Conservation (phyloP, 2,888 invertebrate genomes). For the Acronicta psi region DNA sequence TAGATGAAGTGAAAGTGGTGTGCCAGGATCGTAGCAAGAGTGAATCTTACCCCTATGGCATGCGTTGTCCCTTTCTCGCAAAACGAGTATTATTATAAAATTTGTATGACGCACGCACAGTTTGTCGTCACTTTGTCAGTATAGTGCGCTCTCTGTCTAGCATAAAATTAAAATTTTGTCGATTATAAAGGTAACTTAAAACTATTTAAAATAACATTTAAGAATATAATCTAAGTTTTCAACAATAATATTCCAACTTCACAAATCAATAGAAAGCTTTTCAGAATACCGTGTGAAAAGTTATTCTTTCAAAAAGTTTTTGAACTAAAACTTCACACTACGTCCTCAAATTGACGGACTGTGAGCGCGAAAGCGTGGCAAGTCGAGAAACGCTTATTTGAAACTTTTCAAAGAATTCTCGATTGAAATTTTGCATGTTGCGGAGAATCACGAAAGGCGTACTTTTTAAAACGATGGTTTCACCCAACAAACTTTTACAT, state of each 20-base stretch:
- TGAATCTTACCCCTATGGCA: no score
- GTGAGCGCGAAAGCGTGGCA: constrained; percentile 44
- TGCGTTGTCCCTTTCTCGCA: no score
- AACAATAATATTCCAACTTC: not conserved
- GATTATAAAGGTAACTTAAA: no score
- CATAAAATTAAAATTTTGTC: no score
- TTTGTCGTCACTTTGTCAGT: no score
- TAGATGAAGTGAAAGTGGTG: no score
- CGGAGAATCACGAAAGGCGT: constrained; percentile 19
- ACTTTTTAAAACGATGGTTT: constrained; percentile 20
- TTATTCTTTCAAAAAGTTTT: constrained; percentile 48
- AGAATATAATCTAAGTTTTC: not conserved
- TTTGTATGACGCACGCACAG: no score
- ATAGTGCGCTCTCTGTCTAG: no score
- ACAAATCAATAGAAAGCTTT: constrained; percentile 39
- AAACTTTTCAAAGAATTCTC: constrained; percentile 47
- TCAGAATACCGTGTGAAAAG: constrained; percentile 44
- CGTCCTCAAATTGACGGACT: constrained; percentile 54
- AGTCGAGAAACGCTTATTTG: constrained; percentile 51
- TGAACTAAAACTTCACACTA: constrained; percentile 51
- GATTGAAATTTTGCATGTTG: constrained; percentile 44
- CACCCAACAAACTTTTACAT: not conserved
- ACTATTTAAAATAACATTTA: no score
- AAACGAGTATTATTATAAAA: no score
- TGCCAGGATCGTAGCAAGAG: no score